Evolutionary conservation across 2,113 vertebrate genomes (phyloP), one percentile per base, ranked within the genome.

Genomic region (Ibidorhyncha struthersii): DNA sequence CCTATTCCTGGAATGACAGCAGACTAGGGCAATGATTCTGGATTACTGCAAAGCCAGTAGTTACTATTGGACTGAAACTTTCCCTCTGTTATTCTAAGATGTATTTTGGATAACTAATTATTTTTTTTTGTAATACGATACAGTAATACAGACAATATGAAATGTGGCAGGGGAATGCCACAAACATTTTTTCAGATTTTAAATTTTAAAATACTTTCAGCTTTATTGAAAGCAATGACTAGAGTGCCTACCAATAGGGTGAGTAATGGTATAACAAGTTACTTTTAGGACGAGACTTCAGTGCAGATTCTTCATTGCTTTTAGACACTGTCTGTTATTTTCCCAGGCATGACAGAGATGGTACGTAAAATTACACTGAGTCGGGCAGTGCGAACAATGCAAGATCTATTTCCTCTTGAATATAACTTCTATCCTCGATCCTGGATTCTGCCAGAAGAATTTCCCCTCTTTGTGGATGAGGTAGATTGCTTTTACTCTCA

Each of bases 361-460:
- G 98, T 99, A 65, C 98, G 99, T 41, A 99, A 99, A 96, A 98
- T 99, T 16, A 99, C 99, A 45, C 97, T 99, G 97, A 99, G 99
- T 62, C 98, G 99, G 49, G 99, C 99, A 0, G 98, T 99, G 94
- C 97, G 99, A 62, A 99, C 98, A 16, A 99, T 99, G 99, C 99
- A 99, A 82, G 98, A 99, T 92, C 98, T 99, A 5, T 99, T 99
- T 92, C 99, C 99, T 2, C 98, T 99, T 5, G 99, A 99, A 38
- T 99, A 99, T 65, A 98, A 99, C 98, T 99, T 99, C 98, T 99
- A 99, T 87, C 99, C 99, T 34, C 99, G 99, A 3, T 99, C 99
- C 4, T 99, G 99, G 99, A 99, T 99, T 94, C 98, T 99, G 82
- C 99, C 99, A 1, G 99, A 99, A 17, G 99, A 99, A 82, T 98